Evolutionary conservation across 2,888 invertebrate species (phyloP).

Genomic region (Drosophila kanekoi): DNA sequence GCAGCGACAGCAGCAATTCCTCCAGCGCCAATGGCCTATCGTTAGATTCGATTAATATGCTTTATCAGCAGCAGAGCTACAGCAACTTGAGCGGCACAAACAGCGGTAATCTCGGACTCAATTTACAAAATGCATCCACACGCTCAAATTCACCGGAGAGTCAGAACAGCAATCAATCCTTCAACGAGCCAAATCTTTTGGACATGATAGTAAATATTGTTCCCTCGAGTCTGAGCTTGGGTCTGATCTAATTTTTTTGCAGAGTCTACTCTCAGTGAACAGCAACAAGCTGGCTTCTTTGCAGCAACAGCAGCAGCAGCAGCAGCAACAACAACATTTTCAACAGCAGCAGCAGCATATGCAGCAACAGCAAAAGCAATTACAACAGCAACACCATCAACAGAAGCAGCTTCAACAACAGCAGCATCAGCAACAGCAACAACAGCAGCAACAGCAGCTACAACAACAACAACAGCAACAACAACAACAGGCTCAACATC

Average conservation of each 20-base stretch:
- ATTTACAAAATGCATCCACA: constrained; percentile 77
- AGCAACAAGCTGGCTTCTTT: constrained; percentile 67
- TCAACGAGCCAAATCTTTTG: constrained; percentile 80
- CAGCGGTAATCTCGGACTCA: constrained; percentile 63
- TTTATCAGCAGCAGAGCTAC: constrained; percentile 71
- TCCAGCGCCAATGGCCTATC: constrained; percentile 82
- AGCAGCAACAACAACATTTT: constrained; percentile 56
- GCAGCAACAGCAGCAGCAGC: constrained; percentile 71
- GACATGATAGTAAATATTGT: constrained; percentile 83
- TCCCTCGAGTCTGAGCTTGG: no score
- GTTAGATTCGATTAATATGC: constrained; percentile 80
- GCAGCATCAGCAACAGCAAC: constrained; percentile 54
- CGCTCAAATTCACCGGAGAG: constrained; percentile 85
- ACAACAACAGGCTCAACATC: constrained; percentile 10
- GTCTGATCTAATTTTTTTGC: constrained; percentile 7
- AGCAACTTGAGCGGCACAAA: constrained; percentile 44
- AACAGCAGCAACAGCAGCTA: constrained; percentile 31
- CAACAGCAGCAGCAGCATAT: constrained; percentile 61
- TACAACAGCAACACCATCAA: constrained; percentile 46
- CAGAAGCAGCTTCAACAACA: constrained; percentile 42
- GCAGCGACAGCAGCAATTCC: constrained; percentile 83
- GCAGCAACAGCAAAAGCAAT: constrained; percentile 57
- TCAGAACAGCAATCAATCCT: constrained; percentile 83
- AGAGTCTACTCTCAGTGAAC: constrained; percentile 81
- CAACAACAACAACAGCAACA: constrained; percentile 50